Evolutionary conservation across 2,888 invertebrate genomes (phyloP).

Genomic region (Drosophila anomalipes): DNA sequence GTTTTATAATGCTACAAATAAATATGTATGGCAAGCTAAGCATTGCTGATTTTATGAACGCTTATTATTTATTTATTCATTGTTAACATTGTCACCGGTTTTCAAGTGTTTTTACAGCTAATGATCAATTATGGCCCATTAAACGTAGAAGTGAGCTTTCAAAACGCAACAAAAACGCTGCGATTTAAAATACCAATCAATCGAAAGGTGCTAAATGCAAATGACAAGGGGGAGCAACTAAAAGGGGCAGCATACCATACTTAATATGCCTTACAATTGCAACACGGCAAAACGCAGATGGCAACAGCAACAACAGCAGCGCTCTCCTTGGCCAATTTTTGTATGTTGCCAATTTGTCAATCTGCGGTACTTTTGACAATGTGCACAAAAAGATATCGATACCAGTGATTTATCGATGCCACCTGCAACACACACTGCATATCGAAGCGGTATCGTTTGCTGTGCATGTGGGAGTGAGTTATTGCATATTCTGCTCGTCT

Average conservation of each 20-base stretch:
- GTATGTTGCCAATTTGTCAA: conserved; percentile 59
- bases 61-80: conserved; percentile 68
- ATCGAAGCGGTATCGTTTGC: conserved; percentile 3
- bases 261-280: conserved; percentile 8
- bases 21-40: conserved; percentile 35
- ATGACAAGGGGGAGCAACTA: background rate
- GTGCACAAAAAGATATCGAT: conserved; percentile 55
- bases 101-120: conserved; percentile 64
- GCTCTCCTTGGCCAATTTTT: conserved; percentile 62
- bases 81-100: conserved; percentile 57
- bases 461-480: conserved; percentile 19
- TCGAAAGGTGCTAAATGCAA: conserved; percentile 45
- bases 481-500: conserved; percentile 43
- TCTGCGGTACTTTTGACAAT: conserved; percentile 58
- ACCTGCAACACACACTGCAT: conserved; percentile 42
- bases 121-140: conserved; percentile 69
- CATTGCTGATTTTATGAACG: conserved; percentile 39
- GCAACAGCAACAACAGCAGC: background rate
- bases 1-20: conserved; percentile 31
- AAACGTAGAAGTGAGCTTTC: conserved; percentile 54
- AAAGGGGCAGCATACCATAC: background rate
- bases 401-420: conserved; percentile 72
- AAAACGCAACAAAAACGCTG: conserved; percentile 21
- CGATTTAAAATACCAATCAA: conserved; percentile 22
- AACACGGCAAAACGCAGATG: conserved; percentile 1